These are phyloP conservation scores for Centropus bengalensis DNA, from an alignment of 2,113 vertebrate species.

Conservation along the genomic window DNA sequence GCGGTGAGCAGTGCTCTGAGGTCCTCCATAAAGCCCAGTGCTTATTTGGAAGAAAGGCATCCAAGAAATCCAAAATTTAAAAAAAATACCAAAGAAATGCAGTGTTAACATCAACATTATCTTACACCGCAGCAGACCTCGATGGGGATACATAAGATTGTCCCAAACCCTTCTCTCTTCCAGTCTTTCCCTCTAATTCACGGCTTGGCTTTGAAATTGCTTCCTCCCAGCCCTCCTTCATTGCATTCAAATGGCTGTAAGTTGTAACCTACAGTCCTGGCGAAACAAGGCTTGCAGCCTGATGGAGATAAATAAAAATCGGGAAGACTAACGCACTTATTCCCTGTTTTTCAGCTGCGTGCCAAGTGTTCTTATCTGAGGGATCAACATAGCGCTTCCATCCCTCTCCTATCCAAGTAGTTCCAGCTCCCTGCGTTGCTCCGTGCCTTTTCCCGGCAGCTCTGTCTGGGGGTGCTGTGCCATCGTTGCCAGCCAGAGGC, in stretches of 20 bases:
- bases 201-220: neutral
- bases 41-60: neutral
- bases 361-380: neutral
- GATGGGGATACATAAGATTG: neutral
- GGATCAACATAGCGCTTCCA: neutral
- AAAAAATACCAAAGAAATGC: neutral
- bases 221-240: neutral
- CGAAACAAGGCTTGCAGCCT: slow-evolving; percentile 1
- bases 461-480: neutral
- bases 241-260: neutral
- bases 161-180: neutral
- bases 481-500: neutral
- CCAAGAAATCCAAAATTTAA: neutral
- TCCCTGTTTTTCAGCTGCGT: neutral
- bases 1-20: neutral
- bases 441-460: fast-evolving
- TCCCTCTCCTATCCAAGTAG: neutral
- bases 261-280: neutral
- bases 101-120: neutral
- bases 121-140: neutral
- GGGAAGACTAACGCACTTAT: neutral
- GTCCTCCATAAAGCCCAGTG: neutral
- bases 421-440: neutral
- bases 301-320: slow-evolving; percentile 21
- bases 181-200: neutral